phyloP scores from a whole-genome alignment of 2,888 invertebrate genomes.

The Campoplex nolae region DNA sequence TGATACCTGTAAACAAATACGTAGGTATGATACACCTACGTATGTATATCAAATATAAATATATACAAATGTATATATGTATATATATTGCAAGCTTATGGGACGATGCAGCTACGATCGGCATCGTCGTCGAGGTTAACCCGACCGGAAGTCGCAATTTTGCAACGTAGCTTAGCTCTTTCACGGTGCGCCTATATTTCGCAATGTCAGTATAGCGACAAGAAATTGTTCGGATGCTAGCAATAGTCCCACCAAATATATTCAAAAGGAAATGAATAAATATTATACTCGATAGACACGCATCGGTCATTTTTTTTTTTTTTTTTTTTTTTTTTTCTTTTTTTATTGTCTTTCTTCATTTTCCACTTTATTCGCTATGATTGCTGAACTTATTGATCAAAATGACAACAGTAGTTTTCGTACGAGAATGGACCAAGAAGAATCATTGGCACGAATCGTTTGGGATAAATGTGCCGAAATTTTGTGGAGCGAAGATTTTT shows the following conservation, averaged over 20 bases:
- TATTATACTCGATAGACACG: neutral
- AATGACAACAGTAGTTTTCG: too few relatives aligned
- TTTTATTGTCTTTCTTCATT: too few relatives aligned
- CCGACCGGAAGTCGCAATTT: slow-evolving; percentile 53
- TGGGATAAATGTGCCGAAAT: too few relatives aligned
- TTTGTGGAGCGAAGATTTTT: too few relatives aligned
- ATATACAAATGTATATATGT: neutral
- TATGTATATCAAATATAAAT: slow-evolving; percentile 8
- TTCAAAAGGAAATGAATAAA: neutral
- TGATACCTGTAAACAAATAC: slow-evolving; percentile 30
- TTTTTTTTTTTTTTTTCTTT: neutral
- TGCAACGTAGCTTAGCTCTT: slow-evolving; percentile 30
- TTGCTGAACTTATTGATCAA: too few relatives aligned
- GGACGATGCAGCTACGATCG: slow-evolving; percentile 30
- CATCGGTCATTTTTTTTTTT: neutral
- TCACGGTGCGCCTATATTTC: neutral
- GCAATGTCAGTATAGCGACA: slow-evolving; percentile 38
- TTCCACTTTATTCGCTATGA: too few relatives aligned
- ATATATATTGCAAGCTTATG: neutral
- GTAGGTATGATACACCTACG: slow-evolving; percentile 1
- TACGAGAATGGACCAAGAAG: too few relatives aligned
- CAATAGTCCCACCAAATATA: neutral
- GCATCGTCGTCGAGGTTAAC: slow-evolving; percentile 46
- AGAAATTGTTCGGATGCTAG: slow-evolving; percentile 1
- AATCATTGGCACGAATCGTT: too few relatives aligned